A percentile compares a stretch with the other conserved stretches of the same genome.
Conservation (phyloP, 2,797 vertebrate species). For the Sparus aurata region DNA sequence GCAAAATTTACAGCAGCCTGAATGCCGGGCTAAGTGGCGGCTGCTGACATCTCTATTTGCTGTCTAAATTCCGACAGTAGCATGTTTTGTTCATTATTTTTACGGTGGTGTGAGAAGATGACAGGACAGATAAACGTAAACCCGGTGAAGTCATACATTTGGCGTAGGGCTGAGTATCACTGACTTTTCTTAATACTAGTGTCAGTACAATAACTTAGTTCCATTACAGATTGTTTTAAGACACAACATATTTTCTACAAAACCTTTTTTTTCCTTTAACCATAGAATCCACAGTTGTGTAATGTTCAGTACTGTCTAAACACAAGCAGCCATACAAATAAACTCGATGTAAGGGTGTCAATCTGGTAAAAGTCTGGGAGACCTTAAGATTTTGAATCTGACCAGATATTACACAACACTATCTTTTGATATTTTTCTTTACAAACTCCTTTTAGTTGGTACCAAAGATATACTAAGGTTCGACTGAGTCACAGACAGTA, state of each 20-base stretch:
- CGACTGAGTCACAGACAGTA: not conserved
- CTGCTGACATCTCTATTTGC: constrained; percentile 69
- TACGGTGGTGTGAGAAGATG: not conserved
- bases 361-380: not conserved
- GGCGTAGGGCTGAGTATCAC: not conserved
- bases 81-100: constrained; percentile 22
- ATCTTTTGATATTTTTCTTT: not conserved
- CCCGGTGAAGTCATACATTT: not conserved
- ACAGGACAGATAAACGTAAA: constrained; percentile 7
- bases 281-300: not conserved
- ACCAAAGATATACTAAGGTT: not conserved
- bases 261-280: not conserved
- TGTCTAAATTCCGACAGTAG: constrained; percentile 37
- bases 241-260: not conserved
- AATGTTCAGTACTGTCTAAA: not conserved
- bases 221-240: not conserved
- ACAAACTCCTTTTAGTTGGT: not conserved
- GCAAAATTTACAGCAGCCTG: constrained; percentile 64
- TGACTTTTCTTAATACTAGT: not conserved
- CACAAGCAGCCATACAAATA: not conserved
- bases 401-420: not conserved
- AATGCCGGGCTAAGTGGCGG: constrained; percentile 51
- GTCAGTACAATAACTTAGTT: not conserved
- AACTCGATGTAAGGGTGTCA: not conserved
- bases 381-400: not conserved